Conservation (phyloP, 2,797 vertebrate species). For the Neosilurus hyrtlii region DNA sequence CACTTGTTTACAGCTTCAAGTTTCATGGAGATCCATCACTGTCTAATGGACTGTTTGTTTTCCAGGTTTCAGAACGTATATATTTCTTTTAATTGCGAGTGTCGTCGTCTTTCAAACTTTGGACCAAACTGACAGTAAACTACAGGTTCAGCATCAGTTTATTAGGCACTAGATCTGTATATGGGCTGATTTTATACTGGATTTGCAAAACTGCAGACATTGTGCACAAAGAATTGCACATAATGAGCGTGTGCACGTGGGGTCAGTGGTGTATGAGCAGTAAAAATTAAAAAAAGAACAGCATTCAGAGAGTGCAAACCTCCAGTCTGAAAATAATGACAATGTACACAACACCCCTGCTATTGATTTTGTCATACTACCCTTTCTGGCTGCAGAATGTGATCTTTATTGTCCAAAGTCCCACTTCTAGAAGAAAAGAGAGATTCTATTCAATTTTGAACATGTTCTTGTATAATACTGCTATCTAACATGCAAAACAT, state of each 20-base stretch:
- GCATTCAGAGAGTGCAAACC: no score
- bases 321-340: no score
- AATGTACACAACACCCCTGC: no score
- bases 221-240: neutral
- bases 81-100: neutral
- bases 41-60: constrained; percentile 43
- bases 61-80: neutral
- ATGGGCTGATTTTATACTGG: constrained; percentile 28
- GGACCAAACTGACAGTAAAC: constrained; percentile 52
- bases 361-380: no score
- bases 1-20: constrained; percentile 60
- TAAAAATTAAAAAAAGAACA: neutral
- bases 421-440: no score
- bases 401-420: no score
- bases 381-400: no score
- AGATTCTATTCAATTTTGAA: no score
- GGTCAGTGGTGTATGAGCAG: neutral
- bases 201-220: neutral
- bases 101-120: constrained; percentile 19
- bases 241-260: neutral
- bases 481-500: no score
- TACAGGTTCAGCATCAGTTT: constrained; percentile 11
- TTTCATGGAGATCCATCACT: constrained; percentile 37
- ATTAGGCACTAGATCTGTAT: neutral
- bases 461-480: no score